A percentile compares a stretch with the other conserved stretches of the same genome.
Evolutionary conservation across 2,888 invertebrate species (phyloP).

Genomic region (Amitus sp.): DNA sequence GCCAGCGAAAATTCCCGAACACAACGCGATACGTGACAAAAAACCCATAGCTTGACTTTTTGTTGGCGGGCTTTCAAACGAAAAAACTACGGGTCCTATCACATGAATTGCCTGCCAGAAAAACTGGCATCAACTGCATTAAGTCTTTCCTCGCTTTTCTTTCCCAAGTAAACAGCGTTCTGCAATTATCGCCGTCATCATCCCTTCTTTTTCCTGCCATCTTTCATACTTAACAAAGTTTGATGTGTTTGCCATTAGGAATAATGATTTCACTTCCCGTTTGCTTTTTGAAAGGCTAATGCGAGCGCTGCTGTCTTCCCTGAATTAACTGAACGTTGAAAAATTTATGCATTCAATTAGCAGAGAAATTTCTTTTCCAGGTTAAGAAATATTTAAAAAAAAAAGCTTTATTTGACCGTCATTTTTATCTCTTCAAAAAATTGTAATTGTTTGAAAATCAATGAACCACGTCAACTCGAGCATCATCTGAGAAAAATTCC

Average conservation of each 20-base stretch:
- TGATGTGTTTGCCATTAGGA: slow-evolving; percentile 11
- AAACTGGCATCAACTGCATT: too few species aligned
- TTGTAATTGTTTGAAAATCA: too few species aligned
- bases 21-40: slow-evolving; percentile 18
- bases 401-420: too few species aligned
- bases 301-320: background rate
- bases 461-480: too few species aligned
- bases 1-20: slow-evolving; percentile 18
- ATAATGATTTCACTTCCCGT: background rate
- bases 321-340: too few species aligned
- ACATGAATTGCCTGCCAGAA: too few species aligned
- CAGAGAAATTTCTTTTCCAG: too few species aligned
- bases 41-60: slow-evolving; percentile 18
- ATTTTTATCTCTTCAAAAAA: too few species aligned
- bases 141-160: slow-evolving; percentile 15
- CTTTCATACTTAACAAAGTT: slow-evolving; percentile 10
- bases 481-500: too few species aligned
- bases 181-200: slow-evolving; percentile 12
- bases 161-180: slow-evolving; percentile 1
- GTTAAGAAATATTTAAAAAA: background rate
- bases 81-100: slow-evolving; percentile 23
- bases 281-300: background rate
- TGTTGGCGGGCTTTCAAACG: slow-evolving; percentile 15
- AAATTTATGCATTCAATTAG: too few species aligned
- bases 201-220: slow-evolving; percentile 8